A percentile compares a stretch with the other conserved stretches of the same genome.
phyloP scores from a whole-genome alignment of 1,140 invertebrate species.

The Bombus sibiricus region DNA sequence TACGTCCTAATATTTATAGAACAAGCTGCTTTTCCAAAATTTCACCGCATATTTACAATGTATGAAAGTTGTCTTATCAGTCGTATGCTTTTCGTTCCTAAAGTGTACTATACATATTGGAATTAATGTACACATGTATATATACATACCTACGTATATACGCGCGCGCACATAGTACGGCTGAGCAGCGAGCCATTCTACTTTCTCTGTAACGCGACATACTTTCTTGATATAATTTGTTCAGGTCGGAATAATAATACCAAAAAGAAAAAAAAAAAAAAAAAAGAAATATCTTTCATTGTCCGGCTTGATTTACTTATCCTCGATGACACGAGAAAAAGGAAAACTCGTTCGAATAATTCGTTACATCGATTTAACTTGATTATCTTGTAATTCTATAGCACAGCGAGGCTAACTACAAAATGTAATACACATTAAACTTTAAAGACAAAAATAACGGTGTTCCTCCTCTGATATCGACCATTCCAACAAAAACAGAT shows the following conservation, averaged over 20 bases:
- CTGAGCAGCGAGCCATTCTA: conserved; percentile 30
- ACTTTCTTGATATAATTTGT: conserved; percentile 37
- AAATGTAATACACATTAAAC: not conserved
- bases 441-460: not conserved
- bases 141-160: not conserved
- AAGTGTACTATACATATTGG: not conserved
- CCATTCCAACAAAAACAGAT: not conserved
- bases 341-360: no score
- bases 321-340: no score
- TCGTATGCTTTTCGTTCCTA: not conserved
- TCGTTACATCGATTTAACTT: no score
- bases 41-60: not conserved
- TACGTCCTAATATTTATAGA: not conserved
- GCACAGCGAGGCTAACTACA: not conserved
- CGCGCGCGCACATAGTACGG: not conserved
- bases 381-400: not conserved
- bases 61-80: not conserved
- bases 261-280: no score
- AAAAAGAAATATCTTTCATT: no score
- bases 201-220: conserved; percentile 49
- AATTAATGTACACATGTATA: not conserved
- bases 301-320: no score
- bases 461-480: not conserved
- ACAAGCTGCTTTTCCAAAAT: not conserved
- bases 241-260: not conserved